Evolutionary conservation across 2,113 vertebrate species (phyloP).

Genomic region (Lepus americanus): DNA sequence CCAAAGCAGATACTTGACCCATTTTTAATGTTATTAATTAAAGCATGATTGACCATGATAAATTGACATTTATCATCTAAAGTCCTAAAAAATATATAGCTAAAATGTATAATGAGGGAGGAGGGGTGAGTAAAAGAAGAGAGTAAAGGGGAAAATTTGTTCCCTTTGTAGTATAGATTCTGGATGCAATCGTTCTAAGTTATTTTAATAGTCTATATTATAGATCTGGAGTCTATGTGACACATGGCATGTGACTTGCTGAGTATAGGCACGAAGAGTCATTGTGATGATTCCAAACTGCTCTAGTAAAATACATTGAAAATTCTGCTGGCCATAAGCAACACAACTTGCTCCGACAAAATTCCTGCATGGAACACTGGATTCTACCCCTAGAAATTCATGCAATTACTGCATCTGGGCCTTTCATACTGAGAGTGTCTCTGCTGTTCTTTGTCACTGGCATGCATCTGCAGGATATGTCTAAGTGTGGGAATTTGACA

Average conservation of each 20-base stretch:
- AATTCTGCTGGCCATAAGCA: neutral
- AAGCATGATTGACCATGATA: neutral
- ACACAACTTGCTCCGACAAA: neutral
- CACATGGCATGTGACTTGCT: neutral
- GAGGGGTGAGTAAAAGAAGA: neutral
- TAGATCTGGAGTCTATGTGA: neutral
- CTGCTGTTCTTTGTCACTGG: neutral
- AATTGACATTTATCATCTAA: neutral
- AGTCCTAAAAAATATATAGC: neutral
- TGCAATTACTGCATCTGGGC: neutral
- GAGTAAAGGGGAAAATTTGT: neutral
- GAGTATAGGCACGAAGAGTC: neutral
- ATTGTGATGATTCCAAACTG: neutral
- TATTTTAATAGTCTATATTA: neutral
- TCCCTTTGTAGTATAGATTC: neutral
- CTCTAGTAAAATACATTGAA: neutral
- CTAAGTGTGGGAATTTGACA: neutral
- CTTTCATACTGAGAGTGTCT: neutral
- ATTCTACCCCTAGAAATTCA: neutral
- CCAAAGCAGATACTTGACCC: neutral
- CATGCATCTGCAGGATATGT: neutral
- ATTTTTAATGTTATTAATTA: neutral
- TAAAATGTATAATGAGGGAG: neutral
- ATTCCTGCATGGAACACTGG: neutral
- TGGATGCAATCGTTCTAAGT: neutral